Conservation (phyloP, 2,888 invertebrate genomes). For the Cephus pulcher region DNA sequence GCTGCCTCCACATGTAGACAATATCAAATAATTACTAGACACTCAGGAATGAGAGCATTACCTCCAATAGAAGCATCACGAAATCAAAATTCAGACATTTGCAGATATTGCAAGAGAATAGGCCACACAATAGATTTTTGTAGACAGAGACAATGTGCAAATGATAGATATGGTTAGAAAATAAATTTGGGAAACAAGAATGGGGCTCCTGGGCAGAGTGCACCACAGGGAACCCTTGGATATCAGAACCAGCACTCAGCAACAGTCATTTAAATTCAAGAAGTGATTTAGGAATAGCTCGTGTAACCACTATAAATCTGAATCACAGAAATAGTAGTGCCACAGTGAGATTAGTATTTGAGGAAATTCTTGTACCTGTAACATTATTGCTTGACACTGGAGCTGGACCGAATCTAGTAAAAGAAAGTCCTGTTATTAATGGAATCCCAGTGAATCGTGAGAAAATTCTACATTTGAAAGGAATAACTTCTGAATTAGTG, state of each 20-base stretch:
- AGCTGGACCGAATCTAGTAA: conserved; percentile 6
- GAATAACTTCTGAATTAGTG: background rate
- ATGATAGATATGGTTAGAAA: background rate
- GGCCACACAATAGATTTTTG: conserved; percentile 10
- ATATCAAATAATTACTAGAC: background rate
- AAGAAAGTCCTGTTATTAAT: background rate
- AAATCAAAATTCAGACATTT: background rate
- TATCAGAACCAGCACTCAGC: background rate
- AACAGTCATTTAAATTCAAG: background rate
- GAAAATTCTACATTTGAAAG: background rate
- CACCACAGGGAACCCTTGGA: background rate
- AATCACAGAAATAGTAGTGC: background rate
- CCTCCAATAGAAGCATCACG: background rate
- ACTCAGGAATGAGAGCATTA: background rate
- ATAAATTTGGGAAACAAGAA: background rate
- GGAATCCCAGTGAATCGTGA: background rate
- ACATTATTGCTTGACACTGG: background rate
- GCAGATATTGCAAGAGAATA: conserved; percentile 4
- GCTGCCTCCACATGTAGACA: background rate
- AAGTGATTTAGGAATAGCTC: background rate
- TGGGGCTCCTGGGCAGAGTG: background rate
- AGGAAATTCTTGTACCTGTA: no score
- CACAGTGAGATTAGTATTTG: background rate
- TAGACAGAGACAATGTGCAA: background rate
- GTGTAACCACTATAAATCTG: background rate